Conservation (phyloP, 2,888 invertebrate species). For the Ornithoptera priamus region DNA sequence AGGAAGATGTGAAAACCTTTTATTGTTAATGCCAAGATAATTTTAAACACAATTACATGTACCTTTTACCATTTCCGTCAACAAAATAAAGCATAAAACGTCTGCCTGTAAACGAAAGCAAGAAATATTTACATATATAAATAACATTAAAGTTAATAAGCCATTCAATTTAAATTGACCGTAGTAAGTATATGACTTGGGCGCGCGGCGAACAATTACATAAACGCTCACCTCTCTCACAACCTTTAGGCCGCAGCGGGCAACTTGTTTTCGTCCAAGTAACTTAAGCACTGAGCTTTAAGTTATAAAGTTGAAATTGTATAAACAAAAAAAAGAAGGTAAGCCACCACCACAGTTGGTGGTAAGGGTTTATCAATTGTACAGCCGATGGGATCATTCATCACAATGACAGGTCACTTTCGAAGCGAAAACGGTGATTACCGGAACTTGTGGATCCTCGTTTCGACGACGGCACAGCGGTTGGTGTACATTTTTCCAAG, state of each 20-base stretch:
- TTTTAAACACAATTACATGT: too few species aligned
- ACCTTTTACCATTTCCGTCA: too few species aligned
- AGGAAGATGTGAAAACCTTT: too few species aligned
- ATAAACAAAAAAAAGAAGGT: neutral
- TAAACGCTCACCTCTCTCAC: slow-evolving; percentile 60
- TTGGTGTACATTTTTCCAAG: too few species aligned
- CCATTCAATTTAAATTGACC: neutral
- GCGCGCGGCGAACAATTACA: slow-evolving; percentile 43
- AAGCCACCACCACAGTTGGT: neutral
- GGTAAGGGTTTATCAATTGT: slow-evolving; percentile 9
- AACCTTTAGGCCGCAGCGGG: slow-evolving; percentile 55
- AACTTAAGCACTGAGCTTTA: neutral
- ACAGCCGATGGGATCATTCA: slow-evolving; percentile 11
- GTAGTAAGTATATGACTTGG: slow-evolving; percentile 33
- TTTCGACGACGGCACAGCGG: neutral
- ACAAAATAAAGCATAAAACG: too few species aligned
- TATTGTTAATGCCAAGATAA: too few species aligned
- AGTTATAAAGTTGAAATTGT: slow-evolving; percentile 8
- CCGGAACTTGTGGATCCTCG: slow-evolving; percentile 2
- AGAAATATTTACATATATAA: too few species aligned
- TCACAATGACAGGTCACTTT: slow-evolving; percentile 26
- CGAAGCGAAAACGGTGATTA: slow-evolving; percentile 25
- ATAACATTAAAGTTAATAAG: too few species aligned
- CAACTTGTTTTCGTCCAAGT: slow-evolving; percentile 32
- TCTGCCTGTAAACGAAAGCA: too few species aligned